Evolutionary conservation across 1,140 invertebrate genomes (phyloP).

Genomic region (Meloidogyne hapla): DNA sequence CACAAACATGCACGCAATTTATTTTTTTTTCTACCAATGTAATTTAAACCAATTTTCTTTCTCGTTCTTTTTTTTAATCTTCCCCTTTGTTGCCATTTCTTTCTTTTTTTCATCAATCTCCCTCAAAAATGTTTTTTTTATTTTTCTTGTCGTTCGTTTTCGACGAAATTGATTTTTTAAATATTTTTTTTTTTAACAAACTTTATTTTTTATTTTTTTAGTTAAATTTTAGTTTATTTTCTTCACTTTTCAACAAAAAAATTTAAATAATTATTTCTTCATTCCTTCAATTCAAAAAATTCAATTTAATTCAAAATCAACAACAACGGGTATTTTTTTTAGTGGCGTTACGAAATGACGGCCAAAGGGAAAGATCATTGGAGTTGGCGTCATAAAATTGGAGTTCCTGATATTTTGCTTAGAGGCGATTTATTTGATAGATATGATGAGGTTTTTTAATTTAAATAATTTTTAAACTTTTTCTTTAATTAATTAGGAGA

Average conservation of each 20-base stretch:
- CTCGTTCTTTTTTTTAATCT: background rate
- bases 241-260: background rate
- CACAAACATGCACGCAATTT: background rate
- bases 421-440: conserved; percentile 84
- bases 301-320: conserved; percentile 2
- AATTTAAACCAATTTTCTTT: background rate
- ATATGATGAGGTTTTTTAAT: conserved; percentile 80
- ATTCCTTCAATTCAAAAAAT: background rate
- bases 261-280: no score
- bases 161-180: background rate
- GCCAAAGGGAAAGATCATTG: conserved; percentile 93
- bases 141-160: background rate
- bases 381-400: conserved; percentile 89
- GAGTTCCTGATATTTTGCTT: conserved; percentile 75
- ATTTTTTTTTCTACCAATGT: background rate
- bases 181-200: background rate
- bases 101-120: background rate
- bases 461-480: background rate
- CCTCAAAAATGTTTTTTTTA: background rate
- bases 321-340: background rate
- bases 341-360: conserved; percentile 69
- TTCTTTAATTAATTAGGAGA: conserved; percentile 70
- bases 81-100: background rate
- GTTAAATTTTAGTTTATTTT: background rate
- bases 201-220: background rate